Conservation (phyloP, 2,888 invertebrate genomes). For the Pterostichus madidus region DNA sequence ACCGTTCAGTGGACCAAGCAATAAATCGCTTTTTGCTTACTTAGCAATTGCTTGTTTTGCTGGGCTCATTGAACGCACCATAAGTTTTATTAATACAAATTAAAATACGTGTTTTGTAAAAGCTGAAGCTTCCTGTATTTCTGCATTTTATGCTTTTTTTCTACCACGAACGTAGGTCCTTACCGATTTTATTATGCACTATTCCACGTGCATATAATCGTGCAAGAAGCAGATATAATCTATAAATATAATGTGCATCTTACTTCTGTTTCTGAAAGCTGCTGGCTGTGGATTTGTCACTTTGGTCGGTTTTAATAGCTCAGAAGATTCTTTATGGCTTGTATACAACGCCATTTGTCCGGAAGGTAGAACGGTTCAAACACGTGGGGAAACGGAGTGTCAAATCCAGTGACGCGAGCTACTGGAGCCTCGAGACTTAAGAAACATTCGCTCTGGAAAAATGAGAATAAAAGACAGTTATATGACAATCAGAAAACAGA, state of each 20-base stretch:
- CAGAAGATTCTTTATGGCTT: constrained; percentile 87
- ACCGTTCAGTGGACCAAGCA: no score
- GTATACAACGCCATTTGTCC: constrained; percentile 93
- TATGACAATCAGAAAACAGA: constrained; percentile 9
- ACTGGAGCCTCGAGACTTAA: constrained; percentile 96
- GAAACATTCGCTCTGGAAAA: constrained; percentile 92
- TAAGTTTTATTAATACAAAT: no score
- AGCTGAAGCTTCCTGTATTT: neutral
- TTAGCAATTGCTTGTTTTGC: no score
- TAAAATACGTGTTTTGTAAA: no score
- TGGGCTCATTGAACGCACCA: no score
- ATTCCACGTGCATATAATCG: constrained; percentile 17
- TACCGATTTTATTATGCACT: neutral
- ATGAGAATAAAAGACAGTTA: constrained; percentile 69
- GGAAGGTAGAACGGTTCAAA: constrained; percentile 98
- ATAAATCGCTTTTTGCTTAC: no score
- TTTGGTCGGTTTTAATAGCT: constrained; percentile 80
- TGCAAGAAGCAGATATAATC: constrained; percentile 20
- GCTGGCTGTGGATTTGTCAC: constrained; percentile 7
- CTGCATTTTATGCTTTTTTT: neutral
- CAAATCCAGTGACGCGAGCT: constrained; percentile 94
- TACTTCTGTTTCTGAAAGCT: constrained; percentile 25
- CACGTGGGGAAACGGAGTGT: constrained; percentile 98
- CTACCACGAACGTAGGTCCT: neutral
- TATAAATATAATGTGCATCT: constrained; percentile 29